Base-by-base conservation (phyloP, 2,113 vertebrate species). In the Gavialis gangeticus region DNA sequence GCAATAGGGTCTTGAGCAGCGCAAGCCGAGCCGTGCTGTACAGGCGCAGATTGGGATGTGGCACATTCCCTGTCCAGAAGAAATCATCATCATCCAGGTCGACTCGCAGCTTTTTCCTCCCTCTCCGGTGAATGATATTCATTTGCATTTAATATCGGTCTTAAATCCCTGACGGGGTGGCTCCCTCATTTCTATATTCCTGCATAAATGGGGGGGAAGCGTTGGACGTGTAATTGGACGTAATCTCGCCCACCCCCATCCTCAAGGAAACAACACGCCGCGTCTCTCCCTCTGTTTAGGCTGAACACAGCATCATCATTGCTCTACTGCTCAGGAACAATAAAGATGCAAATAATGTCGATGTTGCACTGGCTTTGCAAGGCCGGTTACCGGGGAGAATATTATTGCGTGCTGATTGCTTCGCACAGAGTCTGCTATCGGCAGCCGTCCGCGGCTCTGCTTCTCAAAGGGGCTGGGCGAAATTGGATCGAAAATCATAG, bases 311-410 rank as follows among this genome's bases (percentile, higher is more conserved):
- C 60, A n/a, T 25, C 90, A 57, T 14, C 76, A 2, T 5, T 25
- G 87, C 96, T 94, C 78, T 34, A 21, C 77, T 71, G 91, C 94
- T 94, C 82, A 77, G 86, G 89, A 94, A 87, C 92, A 95, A 96
- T 88, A 71, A 81, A 90, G 81, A 95, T 95, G 96, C 95, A 95
- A 96, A 96, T 95, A 67, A 54, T 13, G 57, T 6, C 85, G 79
- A 10, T 71, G 54, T 60, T 87, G 85, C 84, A 75, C 62, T 75
- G 87, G 90, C 90, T 79, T 59, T 83, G 94, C 63, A 75, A n/a
- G 88, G 77, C n/a, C 0, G 4, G 80, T 37, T 71, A 15, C 86
- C 25, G 83, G 56, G 89, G 75, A 85, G 91, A 79, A 93, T 59
- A 77, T 90, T 75, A 66, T 71, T 80, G 91, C 3, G 0, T n/a